Evolutionary conservation across 2,113 vertebrate species (phyloP).

Genomic region (Tautogolabrus adspersus): DNA sequence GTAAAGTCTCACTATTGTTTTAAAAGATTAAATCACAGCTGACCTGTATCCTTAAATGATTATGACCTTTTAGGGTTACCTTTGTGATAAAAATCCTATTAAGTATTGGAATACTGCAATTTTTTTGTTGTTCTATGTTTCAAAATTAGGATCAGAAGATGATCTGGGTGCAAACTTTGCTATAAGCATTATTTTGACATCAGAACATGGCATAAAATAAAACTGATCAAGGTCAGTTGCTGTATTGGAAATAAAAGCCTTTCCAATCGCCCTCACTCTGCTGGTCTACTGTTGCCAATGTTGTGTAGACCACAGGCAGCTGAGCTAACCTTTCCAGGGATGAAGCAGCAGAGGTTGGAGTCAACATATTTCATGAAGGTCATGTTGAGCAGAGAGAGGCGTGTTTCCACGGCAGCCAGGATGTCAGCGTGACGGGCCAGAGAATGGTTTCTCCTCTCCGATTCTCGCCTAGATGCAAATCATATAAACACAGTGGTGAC

Average conservation of each 20-base stretch:
- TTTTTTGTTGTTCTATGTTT: no score
- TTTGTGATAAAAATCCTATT: no score
- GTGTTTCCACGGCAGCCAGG: constrained; percentile 96
- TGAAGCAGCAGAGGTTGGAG: constrained; percentile 99
- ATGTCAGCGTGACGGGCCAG: constrained; percentile 98
- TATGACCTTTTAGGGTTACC: no score
- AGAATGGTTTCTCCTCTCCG: constrained; percentile 96
- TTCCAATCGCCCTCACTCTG: not conserved
- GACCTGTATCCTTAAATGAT: no score
- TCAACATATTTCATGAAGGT: constrained; percentile 99
- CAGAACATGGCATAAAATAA: not conserved
- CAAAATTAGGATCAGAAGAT: no score
- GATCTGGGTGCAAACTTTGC: no score
- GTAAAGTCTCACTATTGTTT: no score
- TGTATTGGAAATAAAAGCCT: not conserved
- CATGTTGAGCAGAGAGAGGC: constrained; percentile 98
- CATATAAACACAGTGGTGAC: not conserved
- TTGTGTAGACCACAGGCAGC: not conserved
- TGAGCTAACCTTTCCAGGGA: constrained; percentile 94
- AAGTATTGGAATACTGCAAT: no score
- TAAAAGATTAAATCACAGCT: no score
- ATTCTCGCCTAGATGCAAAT: constrained; percentile 88
- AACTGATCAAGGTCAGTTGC: not conserved
- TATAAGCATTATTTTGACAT: no score
- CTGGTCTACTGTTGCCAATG: not conserved